Percentiles rank a stretch among this genome's conserved stretches.
Evolutionary conservation across 2,797 vertebrate genomes (phyloP).

Genomic region (Falco novaeseelandiae): DNA sequence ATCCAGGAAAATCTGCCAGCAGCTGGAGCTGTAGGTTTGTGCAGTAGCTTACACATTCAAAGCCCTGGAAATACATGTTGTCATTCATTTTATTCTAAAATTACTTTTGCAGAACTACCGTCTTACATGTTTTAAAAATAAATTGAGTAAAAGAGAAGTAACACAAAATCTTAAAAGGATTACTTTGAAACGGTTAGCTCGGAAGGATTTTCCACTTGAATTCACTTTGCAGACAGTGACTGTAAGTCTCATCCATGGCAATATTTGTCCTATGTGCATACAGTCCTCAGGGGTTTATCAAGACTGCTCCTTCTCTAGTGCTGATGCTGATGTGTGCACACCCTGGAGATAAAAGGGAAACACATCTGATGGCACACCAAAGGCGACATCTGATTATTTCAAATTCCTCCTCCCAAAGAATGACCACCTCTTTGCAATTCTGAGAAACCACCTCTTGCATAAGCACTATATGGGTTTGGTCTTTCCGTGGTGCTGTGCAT

Average conservation of each 20-base stretch:
- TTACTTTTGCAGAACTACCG: background rate
- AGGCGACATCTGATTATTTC: background rate
- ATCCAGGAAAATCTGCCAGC: background rate
- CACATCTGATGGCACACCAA: background rate
- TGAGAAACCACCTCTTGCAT: background rate
- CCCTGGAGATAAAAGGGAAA: background rate
- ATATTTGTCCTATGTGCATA: background rate
- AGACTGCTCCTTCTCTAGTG: background rate
- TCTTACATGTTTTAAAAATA: background rate
- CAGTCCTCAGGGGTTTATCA: background rate
- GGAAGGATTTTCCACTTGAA: background rate
- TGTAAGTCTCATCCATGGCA: background rate
- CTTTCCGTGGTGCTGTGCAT: background rate
- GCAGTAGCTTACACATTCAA: background rate
- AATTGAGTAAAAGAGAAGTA: background rate
- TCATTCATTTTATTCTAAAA: background rate
- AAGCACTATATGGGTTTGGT: background rate
- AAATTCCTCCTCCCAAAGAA: background rate
- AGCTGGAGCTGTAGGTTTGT: constrained; percentile 12
- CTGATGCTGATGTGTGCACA: accelerated
- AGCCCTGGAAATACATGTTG: background rate
- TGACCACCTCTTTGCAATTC: background rate
- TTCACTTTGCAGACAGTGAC: background rate
- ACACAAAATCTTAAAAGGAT: background rate
- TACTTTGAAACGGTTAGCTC: background rate